These are phyloP conservation scores for Ranitomeya imitator DNA, from an alignment of 2,113 vertebrate species.

Conservation along the genomic window DNA sequence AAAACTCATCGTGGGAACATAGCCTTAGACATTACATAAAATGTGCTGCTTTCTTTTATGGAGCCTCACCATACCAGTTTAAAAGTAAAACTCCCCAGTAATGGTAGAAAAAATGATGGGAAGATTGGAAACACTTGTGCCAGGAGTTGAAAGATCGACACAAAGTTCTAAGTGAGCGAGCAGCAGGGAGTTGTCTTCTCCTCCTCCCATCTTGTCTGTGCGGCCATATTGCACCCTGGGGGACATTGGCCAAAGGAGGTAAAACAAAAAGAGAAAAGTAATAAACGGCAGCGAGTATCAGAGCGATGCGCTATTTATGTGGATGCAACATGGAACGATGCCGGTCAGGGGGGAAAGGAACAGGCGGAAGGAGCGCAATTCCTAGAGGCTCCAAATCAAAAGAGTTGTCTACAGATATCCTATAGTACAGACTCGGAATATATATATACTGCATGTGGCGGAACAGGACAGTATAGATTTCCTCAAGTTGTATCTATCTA, in stretches of 20 bases:
- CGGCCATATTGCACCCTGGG: constrained; percentile 14
- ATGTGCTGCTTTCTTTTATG: background rate
- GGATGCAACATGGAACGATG: background rate
- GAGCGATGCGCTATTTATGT: background rate
- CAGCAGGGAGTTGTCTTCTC: constrained; percentile 12
- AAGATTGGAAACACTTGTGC: constrained; percentile 7
- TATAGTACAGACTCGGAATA: too few species aligned
- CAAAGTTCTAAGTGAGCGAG: background rate
- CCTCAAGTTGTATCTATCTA: too few species aligned
- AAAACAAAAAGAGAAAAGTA: constrained; percentile 6
- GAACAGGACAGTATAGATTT: too few species aligned
- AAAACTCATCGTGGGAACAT: too few species aligned
- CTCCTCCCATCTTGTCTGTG: constrained; percentile 12
- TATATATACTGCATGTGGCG: too few species aligned
- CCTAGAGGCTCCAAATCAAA: background rate
- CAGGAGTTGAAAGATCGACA: constrained; percentile 8
- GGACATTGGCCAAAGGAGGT: constrained; percentile 10
- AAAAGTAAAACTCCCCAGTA: background rate
- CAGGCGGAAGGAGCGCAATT: background rate
- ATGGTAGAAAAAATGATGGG: constrained; percentile 16
- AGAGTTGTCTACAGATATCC: too few species aligned
- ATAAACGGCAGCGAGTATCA: background rate
- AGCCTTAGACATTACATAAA: too few species aligned
- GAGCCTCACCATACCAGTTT: background rate
- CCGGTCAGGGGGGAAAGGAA: background rate